Evolutionary conservation across 2,888 invertebrate genomes (phyloP).

Genomic region (Tanytarsus gracilentus): DNA sequence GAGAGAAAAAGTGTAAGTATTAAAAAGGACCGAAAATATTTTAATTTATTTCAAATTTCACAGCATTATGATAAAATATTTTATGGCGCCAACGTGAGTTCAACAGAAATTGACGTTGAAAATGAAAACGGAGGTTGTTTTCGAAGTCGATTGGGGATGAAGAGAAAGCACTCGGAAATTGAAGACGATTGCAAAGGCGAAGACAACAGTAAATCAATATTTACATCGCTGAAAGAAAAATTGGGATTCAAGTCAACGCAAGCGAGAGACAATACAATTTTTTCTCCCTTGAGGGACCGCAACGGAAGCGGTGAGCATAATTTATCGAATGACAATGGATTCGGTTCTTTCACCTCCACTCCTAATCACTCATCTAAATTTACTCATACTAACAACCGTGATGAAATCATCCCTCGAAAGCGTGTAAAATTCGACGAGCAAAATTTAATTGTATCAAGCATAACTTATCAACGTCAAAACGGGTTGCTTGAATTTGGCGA

Average conservation of each 20-base stretch:
- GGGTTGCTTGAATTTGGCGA: not conserved
- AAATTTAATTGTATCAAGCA: conserved; percentile 17
- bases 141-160: too few relatives aligned
- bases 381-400: not conserved
- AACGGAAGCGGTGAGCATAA: conserved; percentile 20
- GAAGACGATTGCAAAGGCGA: not conserved
- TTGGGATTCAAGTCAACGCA: not conserved
- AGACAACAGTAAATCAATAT: conserved; percentile 12
- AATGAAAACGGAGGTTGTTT: conserved; percentile 3
- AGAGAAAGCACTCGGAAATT: conserved; percentile 18
- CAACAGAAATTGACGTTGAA: conserved; percentile 13
- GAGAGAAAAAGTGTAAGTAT: conserved; percentile 45
- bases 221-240: conserved; percentile 6
- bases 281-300: not conserved
- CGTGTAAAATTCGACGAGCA: conserved; percentile 26
- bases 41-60: not conserved
- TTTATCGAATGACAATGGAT: conserved; percentile 5
- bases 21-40: conserved; percentile 9
- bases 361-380: not conserved
- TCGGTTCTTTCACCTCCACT: not conserved
- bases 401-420: not conserved
- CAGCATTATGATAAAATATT: conserved; percentile 23
- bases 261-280: too few relatives aligned
- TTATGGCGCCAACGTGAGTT: conserved; percentile 15
- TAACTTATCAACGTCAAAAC: conserved; percentile 21